Evolutionary conservation across 2,113 vertebrate genomes (phyloP), one percentile per base, ranked within the genome.

Genomic region (Ammodytes dubius): DNA sequence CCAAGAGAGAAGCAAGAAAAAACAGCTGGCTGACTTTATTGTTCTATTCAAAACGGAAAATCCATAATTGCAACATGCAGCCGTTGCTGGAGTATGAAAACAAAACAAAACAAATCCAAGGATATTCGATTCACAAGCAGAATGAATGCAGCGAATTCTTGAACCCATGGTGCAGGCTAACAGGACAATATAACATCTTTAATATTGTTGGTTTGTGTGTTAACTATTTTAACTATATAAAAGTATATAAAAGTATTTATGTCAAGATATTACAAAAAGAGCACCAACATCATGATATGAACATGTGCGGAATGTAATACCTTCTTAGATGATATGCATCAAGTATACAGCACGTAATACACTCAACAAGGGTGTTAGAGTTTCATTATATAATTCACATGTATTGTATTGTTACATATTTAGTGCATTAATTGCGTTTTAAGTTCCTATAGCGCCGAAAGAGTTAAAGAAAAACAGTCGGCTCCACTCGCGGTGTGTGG

Each of bases 11-110:
- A 59, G 15, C 17, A 46, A 79, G 9, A 52, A 13, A 47, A 58
- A 71, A 27, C 42, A 27, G 17, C n/a, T 7, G 15, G 5, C 50
- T 64, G 47, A 49, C 53, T 70, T 57, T 40, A 42, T 60, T 75
- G n/a, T 71, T 76, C 53, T 52, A n/a, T 39, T 64, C 13, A 59
- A 58, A 58, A 63, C 35, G 72, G 47, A 56, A 81, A 73, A 43
- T 5, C 72, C 2, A 53, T 15, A 85, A 71, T 15, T 49, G 13
- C 4, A 71, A 64, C 5, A 11, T 65, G 49, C 58, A 12, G 52
- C 64, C 11, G 1, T 4, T 35, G 50, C 50, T 66, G 17, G 17
- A 43, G 43, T 68, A 4, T 39, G 35, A 57, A 47, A 46, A 12
- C 43, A 27, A 27, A 27, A 27, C 27, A 27, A 27, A 27, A 27